Percentiles rank a stretch among this genome's conserved stretches.
These are phyloP conservation scores for Meda fulgida DNA, from an alignment of 2,797 vertebrate species.

Conservation along the genomic window DNA sequence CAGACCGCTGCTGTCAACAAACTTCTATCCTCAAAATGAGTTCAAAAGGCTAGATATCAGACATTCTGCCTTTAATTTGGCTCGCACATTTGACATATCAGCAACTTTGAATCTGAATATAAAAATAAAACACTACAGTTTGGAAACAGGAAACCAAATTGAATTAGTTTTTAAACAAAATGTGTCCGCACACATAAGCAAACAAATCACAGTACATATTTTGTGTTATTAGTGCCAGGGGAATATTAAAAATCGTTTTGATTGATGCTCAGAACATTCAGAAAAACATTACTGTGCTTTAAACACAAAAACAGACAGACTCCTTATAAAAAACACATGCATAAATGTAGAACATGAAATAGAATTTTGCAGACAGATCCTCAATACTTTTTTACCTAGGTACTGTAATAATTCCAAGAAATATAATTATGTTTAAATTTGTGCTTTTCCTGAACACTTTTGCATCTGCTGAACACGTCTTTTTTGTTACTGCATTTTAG, in stretches of 20 bases:
- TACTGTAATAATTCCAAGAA: background rate
- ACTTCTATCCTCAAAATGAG: slow-evolving; percentile 6
- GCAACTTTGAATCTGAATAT: background rate
- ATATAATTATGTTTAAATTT: background rate
- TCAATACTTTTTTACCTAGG: background rate
- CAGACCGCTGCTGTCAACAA: slow-evolving; percentile 14
- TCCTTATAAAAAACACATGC: background rate
- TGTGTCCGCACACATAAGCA: background rate
- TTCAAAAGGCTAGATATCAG: slow-evolving; percentile 16
- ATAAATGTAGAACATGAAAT: background rate
- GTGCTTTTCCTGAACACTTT: background rate
- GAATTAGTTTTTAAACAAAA: slow-evolving; percentile 1
- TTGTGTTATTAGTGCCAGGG: slow-evolving; percentile 1
- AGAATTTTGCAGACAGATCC: background rate
- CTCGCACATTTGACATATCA: background rate
- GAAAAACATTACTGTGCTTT: background rate
- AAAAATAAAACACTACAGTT: background rate
- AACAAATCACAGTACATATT: background rate
- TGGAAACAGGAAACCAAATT: background rate
- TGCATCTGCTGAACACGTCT: background rate
- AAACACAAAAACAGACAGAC: background rate
- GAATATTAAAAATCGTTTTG: slow-evolving; percentile 15
- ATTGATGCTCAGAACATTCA: background rate
- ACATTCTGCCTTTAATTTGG: background rate
- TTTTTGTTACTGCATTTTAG: background rate